Evolutionary conservation across 2,888 invertebrate species (phyloP).

Genomic region (Ormyrus labotus): DNA sequence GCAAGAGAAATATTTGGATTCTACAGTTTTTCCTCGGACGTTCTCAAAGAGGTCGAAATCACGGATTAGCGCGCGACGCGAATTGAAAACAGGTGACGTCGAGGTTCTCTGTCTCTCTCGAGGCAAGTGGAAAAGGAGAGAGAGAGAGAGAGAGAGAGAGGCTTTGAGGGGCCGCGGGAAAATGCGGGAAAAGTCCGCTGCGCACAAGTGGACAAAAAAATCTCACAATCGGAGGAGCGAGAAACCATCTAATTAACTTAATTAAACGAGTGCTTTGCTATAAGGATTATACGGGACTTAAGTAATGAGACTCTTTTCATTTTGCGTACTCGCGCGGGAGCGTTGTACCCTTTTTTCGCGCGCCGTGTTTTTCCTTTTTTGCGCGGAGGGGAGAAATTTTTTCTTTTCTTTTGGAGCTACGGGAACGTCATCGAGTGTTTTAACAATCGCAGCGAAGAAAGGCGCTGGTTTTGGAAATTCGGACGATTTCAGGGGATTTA

Average conservation of each 20-base stretch:
- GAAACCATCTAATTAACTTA: constrained; percentile 62
- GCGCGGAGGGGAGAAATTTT: neutral
- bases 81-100: neutral
- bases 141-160: too few relatives aligned
- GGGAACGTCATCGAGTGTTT: neutral
- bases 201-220: constrained; percentile 3
- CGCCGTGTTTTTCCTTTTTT: neutral
- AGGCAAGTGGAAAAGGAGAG: neutral
- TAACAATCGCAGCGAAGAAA: too few relatives aligned
- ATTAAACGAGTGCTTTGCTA: constrained; percentile 62
- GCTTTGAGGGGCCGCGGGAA: neutral
- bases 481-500: too few relatives aligned
- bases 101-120: too few relatives aligned
- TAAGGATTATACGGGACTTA: constrained; percentile 60
- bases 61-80: neutral
- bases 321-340: constrained; percentile 6
- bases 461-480: too few relatives aligned
- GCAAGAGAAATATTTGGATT: too few relatives aligned
- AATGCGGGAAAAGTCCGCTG: neutral
- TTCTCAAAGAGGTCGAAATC: too few relatives aligned
- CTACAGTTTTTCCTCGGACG: too few relatives aligned
- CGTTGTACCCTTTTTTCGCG: neutral
- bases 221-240: constrained; percentile 17
- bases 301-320: constrained; percentile 60
- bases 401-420: neutral